These are phyloP conservation scores for Macrotis lagotis DNA, from an alignment of 2,113 vertebrate genomes.

Conservation along the genomic window DNA sequence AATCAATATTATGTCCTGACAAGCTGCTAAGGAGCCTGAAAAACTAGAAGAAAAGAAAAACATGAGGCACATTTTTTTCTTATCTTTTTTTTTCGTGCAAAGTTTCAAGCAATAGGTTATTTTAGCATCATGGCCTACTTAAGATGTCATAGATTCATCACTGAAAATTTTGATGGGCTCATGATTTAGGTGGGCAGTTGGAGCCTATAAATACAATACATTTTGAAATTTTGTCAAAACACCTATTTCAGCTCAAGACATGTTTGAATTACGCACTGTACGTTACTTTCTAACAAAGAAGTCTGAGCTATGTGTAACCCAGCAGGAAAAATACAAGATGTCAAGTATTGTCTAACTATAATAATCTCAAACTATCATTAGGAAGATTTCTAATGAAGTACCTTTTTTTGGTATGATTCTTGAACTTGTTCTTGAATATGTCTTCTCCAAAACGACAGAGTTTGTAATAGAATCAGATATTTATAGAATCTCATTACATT, in stretches of 20 bases:
- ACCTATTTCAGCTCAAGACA: not conserved
- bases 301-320: not conserved
- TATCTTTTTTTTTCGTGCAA: not conserved
- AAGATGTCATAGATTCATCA: constrained; percentile 7
- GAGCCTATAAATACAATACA: not conserved
- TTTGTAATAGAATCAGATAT: not conserved
- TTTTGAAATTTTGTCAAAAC: constrained; percentile 55
- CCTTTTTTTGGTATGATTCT: not conserved
- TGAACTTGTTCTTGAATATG: not conserved
- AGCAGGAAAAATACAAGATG: constrained; percentile 20
- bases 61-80: not conserved
- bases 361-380: not conserved
- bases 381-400: not conserved
- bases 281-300: constrained; percentile 5
- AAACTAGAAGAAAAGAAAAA: constrained; percentile 45
- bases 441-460: not conserved
- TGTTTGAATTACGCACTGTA: not conserved
- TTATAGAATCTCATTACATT: not conserved
- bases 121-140: constrained; percentile 51
- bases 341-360: not conserved
- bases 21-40: constrained; percentile 51
- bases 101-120: not conserved
- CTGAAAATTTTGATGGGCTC: not conserved
- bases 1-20: constrained; percentile 66
- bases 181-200: constrained; percentile 25